Base-by-base conservation (phyloP, 2,797 vertebrate genomes). In the Calcarius lapponicus region DNA sequence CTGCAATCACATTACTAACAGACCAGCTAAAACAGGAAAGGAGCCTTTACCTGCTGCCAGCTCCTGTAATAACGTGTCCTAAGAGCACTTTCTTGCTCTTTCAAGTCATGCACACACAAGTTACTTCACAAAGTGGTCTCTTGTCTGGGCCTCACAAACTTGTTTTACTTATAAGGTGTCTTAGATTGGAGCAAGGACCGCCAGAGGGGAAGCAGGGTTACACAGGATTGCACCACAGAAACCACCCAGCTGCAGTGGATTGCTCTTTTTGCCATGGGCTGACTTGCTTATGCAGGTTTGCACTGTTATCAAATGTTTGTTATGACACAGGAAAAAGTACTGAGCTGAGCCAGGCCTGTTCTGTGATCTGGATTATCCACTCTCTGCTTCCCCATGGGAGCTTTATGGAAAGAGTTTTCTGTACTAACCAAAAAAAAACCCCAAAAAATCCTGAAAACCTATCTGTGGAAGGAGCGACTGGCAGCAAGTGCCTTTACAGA, bases 161-260 rank as follows among this genome's bases (percentile, higher is more conserved):
- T 97, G 91, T 97, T 97, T 92, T 94, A 95, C 96, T 94, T 88
- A 97, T 34, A 95, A 92, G 76, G 7, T 81, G 90, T 80, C 95
- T 96, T 80, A 96, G 95, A 95, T 97, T 93, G 88, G 74, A 96
- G 92, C 82, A 73, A 87, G 94, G 88, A 97, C 72, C 89, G 97
- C 96, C 97, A 97, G 96, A 97, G 95, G 96, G 97, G 88, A 96
- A 95, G 86, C 93, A 92, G 90, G 9, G 56, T 93, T 94, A 84
- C 80, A 72, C 9, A n/a, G 90, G 87, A 92, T 97, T 97, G 95
- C 97, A 96, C 94, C 96, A 97, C 92, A 96, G 96, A 97, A 97
- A 97, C 96, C 97, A 97, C 97, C 97, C 96, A 96, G 79, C 92
- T 93, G 95, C 97, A 91, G 93, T 90, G 93, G 90, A 95, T 96